Evolutionary conservation across 2,113 vertebrate species (phyloP), one percentile per base, ranked within the genome.

Genomic region (Pteronura brasiliensis): DNA sequence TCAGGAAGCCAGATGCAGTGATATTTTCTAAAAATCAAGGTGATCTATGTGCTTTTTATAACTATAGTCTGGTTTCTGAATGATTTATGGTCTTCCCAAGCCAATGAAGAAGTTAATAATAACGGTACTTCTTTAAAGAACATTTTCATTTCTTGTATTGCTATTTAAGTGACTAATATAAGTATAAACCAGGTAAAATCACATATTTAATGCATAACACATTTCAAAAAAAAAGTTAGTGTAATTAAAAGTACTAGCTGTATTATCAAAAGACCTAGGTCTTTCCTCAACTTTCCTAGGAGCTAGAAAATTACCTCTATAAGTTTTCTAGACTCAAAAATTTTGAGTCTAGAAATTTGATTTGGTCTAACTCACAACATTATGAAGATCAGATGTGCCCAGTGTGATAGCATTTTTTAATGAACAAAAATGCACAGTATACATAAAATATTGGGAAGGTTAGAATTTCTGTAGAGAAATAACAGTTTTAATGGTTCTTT

Each of bases 31-130:
- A 80, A 81, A 93, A 79, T 90, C 67, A 84, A 87, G 25, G 1
- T 93, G 52, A 93, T 83, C 65, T n/a, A 49, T 80, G 49, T 95
- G n/a, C 14, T 93, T 95, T 97, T 96, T 81, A 95, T 20, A 59
- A 82, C n/a, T 20, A 71, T 44, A 96, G 21, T 94, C 79, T 86
- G 63, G 21, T 34, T 92, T 17, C 27, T 82, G 20, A 52, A 88
- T 72, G 39, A 77, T n/a, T 36, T 90, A 84, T 25, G 71, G 31
- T 13, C 23, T 81, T 81, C 63, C 61, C 29, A 91, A 71, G 77
- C 44, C 29, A 94, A 71, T 52, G 1, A 92, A 79, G 2, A 88
- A 65, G 49, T 3, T 49, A 84, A 65, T 85, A 92, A 88, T 42
- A 42, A 42, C 27, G 76, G 0, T 61, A 42, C 39, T 55, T 74